Evolutionary conservation across 2,888 invertebrate species (phyloP), one percentile per base, ranked within the genome.

Genomic region (Pristionchus mayeri): DNA sequence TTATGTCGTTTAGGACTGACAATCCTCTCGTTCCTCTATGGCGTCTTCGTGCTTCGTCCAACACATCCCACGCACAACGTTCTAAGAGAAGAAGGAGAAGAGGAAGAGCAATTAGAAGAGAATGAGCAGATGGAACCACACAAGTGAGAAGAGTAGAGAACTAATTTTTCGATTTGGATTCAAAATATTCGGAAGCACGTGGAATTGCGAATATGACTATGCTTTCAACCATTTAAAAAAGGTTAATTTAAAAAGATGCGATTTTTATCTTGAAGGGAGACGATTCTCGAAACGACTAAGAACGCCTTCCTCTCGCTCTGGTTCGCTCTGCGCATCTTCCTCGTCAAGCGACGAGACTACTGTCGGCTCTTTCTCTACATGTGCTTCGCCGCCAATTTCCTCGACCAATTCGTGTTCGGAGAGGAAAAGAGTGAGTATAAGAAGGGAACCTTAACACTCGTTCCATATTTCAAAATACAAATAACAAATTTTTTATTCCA

Each of bases 371-470:
- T 91, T 82, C 85, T 91, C 34, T 90, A 87, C 82, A 83, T 91
- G 1, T 91, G 89, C 82, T 90, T 91, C 85, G 79, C 87, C 0
- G 90, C 90, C 44, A 90, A 90, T 84, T 91, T 91, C 80, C 78
- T 91, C 44, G 90, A 91, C 86, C 91, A 90, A 79, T 88, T 91
- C 76, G 90, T 91, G 16, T 91, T 90, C 85, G 90, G 91, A 63
- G 91, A 91, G 85, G 91, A 91, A 80, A 91, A 91, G 86, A 87
- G 89, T 88, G 82, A 18, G 37, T 24, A 21, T 2, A 63, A 63
- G n/a, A 54, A 54, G 9, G 54, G 21, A 54, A 21, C 54, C n/a
- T n/a, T n/a, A n/a, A n/a, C n/a, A n/a, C n/a, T n/a, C n/a, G n/a
- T n/a, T n/a, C n/a, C n/a, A n/a, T n/a, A n/a, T n/a, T n/a, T n/a